phyloP scores from a whole-genome alignment of 2,113 vertebrate species.

The Tragelaphus scriptus region DNA sequence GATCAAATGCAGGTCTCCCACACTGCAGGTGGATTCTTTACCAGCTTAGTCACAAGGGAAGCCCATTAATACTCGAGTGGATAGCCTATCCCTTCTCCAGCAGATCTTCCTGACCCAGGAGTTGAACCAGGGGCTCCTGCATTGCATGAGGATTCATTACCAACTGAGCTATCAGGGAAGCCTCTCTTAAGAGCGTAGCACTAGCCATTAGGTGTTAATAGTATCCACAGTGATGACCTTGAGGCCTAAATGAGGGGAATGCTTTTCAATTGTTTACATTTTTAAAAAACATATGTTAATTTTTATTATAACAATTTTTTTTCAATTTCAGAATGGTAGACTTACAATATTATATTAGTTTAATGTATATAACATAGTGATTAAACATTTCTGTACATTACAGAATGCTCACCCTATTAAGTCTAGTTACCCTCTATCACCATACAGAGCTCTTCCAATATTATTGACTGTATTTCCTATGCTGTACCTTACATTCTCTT shows the following conservation, averaged over 20 bases:
- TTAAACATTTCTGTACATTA: not conserved
- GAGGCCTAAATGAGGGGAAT: not conserved
- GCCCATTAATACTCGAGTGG: not conserved
- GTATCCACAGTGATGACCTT: not conserved
- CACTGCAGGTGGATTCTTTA: not conserved
- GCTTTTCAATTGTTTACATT: not conserved
- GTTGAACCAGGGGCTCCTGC: not conserved
- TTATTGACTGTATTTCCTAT: not conserved
- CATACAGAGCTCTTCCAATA: not conserved
- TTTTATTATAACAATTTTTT: not conserved
- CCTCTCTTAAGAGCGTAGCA: not conserved
- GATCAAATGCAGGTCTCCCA: not conserved
- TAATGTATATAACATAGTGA: not conserved
- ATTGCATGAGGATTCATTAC: not conserved
- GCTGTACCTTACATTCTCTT: not conserved
- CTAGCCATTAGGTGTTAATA: accelerated
- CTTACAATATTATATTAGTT: not conserved
- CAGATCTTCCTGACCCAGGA: not conserved
- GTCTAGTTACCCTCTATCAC: not conserved
- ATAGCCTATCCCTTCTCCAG: not conserved
- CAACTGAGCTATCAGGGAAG: not conserved
- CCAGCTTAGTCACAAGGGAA: not conserved
- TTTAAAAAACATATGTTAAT: not conserved
- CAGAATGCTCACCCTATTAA: not conserved
- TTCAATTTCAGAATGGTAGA: not conserved